Conservation (phyloP, 2,888 invertebrate species). For the Erebia epiphron region DNA sequence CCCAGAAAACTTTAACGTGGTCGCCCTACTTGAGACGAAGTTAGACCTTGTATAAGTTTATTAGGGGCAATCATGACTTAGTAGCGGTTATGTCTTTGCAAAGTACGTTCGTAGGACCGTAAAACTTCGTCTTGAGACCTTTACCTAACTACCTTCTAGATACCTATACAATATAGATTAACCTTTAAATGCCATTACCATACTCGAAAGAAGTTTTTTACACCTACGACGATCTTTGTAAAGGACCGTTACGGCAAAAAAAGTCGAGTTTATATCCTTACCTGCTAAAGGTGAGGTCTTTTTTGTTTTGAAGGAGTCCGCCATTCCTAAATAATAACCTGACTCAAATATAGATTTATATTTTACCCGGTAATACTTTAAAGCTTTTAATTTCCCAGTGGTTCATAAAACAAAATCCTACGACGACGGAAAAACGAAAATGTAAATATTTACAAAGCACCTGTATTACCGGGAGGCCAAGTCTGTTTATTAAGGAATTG, state of each 20-base stretch:
- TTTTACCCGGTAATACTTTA: constrained; percentile 4
- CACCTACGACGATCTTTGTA: background rate
- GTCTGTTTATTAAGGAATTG: constrained; percentile 32
- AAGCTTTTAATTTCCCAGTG: constrained; percentile 33
- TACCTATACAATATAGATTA: background rate
- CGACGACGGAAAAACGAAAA: constrained; percentile 35
- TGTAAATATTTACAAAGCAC: constrained; percentile 38
- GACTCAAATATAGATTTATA: background rate
- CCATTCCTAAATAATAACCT: background rate
- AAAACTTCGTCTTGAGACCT: constrained; percentile 15
- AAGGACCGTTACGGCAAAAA: too few species aligned
- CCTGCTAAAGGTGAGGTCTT: too few species aligned
- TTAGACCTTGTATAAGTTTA: constrained; percentile 25
- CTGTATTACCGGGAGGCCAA: constrained; percentile 31
- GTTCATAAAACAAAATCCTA: constrained; percentile 33
- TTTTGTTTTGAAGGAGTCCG: background rate
- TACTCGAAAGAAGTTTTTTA: background rate
- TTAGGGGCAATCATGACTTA: constrained; percentile 25
- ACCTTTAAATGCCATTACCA: background rate
- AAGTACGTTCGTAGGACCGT: constrained; percentile 9
- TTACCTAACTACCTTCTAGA: background rate
- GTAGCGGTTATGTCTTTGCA: constrained; percentile 23
- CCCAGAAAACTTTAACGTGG: background rate
- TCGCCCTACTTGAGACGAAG: constrained; percentile 19
- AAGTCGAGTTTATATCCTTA: too few species aligned